Percentiles rank a stretch among this genome's conserved stretches.
phyloP scores from a whole-genome alignment of 2,113 vertebrate genomes.

The Meleagris gallopavo region DNA sequence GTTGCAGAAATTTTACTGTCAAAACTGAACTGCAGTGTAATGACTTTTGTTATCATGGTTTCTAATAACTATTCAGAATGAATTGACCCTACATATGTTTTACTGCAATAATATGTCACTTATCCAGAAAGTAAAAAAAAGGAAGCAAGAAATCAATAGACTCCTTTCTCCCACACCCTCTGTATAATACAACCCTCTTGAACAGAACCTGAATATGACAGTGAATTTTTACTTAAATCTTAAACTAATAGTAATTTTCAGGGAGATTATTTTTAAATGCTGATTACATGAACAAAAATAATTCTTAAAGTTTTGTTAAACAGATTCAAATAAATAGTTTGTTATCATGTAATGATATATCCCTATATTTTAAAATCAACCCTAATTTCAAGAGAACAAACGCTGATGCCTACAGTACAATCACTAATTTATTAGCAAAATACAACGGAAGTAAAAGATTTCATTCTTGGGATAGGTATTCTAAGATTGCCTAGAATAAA shows the following conservation, averaged over 20 bases:
- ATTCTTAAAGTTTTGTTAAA: neutral
- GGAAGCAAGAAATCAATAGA: slow-evolving; percentile 30
- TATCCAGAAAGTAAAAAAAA: slow-evolving; percentile 68
- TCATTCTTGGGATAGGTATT: neutral
- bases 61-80: slow-evolving; percentile 85
- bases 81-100: slow-evolving; percentile 85
- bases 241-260: neutral
- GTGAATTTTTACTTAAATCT: neutral
- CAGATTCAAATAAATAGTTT: neutral
- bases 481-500: neutral
- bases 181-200: neutral
- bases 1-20: slow-evolving; percentile 89
- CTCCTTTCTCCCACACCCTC: neutral
- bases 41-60: slow-evolving; percentile 86
- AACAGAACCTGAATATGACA: neutral
- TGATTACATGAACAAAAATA: neutral
- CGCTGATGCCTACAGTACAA: neutral
- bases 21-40: slow-evolving; percentile 87
- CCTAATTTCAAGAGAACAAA: neutral
- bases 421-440: neutral
- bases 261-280: neutral
- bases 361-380: neutral
- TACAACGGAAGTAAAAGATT: neutral
- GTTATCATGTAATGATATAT: neutral
- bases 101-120: slow-evolving; percentile 76